Percentiles rank a stretch among this genome's conserved stretches.
Evolutionary conservation across 1,140 invertebrate species (phyloP).

Genomic region (Penaeus chinensis): DNA sequence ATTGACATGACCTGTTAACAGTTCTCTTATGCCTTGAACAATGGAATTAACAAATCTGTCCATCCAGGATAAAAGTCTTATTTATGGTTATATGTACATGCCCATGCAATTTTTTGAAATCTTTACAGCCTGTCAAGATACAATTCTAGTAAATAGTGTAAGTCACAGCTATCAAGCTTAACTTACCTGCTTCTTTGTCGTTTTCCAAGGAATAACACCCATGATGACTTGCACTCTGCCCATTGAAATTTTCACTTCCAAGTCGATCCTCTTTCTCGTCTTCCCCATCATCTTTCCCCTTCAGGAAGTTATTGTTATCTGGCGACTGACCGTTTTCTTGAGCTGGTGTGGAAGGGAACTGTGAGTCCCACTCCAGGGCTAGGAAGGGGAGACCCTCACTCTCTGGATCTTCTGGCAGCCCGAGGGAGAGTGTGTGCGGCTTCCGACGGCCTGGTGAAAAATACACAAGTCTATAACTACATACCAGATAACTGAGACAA

Average conservation of each 20-base stretch:
- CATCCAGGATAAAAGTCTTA: no score
- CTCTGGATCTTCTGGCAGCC: conserved; percentile 45
- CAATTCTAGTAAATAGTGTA: no score
- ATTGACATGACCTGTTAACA: no score
- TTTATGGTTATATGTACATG: no score
- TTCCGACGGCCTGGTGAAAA: conserved; percentile 26
- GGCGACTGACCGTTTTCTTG: conserved; percentile 43
- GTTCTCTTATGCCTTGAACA: no score
- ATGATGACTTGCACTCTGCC: conserved; percentile 23
- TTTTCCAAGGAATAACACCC: conserved; percentile 30
- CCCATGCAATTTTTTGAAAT: no score
- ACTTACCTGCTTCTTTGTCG: conserved; percentile 35
- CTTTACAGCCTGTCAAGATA: no score
- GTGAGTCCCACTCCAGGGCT: conserved; percentile 45
- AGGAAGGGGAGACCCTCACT: conserved; percentile 45
- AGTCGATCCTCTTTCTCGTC: conserved; percentile 13
- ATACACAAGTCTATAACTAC: no score
- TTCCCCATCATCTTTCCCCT: conserved; percentile 15
- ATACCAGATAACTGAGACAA: no score
- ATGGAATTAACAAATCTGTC: no score
- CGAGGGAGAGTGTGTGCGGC: conserved; percentile 25
- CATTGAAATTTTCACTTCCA: conserved; percentile 27
- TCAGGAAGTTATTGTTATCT: conserved; percentile 29
- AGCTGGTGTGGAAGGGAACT: conserved; percentile 43
- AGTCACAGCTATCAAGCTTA: no score